Evolutionary conservation across 2,113 vertebrate species (phyloP), one percentile per base, ranked within the genome.

Genomic region (Ginglymostoma cirratum): DNA sequence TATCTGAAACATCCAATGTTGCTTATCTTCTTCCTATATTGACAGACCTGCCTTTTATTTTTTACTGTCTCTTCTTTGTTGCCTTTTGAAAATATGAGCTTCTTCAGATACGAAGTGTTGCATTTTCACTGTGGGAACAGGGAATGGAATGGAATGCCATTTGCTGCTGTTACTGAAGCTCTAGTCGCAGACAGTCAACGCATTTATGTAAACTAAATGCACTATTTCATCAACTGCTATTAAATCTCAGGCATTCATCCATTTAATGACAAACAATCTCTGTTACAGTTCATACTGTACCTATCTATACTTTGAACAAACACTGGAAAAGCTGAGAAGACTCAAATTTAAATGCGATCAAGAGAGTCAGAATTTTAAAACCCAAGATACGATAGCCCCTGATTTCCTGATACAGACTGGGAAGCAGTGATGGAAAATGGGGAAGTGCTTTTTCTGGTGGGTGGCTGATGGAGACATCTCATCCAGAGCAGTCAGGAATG

Each of bases 251-350:
- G 6, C 52, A 89, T 89, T 12, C 24, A 89, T 89, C 48, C 52
- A 89, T 69, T 94, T 94, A 66, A 94, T 94, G 65, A 65, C 92
- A 97, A 98, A 98, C 98, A 98, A 98, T 98, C 95, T 97, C 97
- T 96, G 97, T 97, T 97, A 97, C 96, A 97, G 97, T 97, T 96
- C 96, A 96, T 96, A 96, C 96, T 96, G 96, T 97, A 97, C 97
- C 97, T 97, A 97, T 97, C 97, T 97, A 96, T 95, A 96, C 52
- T 96, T 96, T 96, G 96, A 98, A 96, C 96, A 96, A 98, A 98
- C 83, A 23, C 69, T 70, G 69, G 69, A 23, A 70, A 24, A 69
- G 67, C 67, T 21, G 17, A 70, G 23, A 24, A 70, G 69, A 27
- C 24, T 70, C 5, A 21, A 70, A 23, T 70, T 70, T 70, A 24